Evolutionary conservation across 2,113 vertebrate genomes (phyloP).

Genomic region (Arenaria interpres): DNA sequence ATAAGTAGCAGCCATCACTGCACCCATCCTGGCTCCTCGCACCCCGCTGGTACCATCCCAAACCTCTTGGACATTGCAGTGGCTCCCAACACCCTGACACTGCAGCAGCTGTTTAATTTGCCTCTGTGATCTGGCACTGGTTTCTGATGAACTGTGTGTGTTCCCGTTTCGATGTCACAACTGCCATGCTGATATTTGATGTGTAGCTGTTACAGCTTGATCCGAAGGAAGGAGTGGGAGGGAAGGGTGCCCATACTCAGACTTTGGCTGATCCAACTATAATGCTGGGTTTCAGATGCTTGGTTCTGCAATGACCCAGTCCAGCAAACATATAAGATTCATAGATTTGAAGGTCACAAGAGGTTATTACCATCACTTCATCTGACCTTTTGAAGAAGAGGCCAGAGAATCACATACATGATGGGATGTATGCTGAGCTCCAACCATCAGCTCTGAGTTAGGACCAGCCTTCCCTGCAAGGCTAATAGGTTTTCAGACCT

Average conservation of each 20-base stretch:
- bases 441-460: background rate
- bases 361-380: background rate
- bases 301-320: background rate
- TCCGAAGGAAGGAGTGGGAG: background rate
- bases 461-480: background rate
- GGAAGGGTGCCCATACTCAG: background rate
- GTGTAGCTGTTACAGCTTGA: background rate
- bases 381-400: background rate
- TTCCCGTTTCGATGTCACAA: background rate
- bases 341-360: background rate
- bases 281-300: background rate
- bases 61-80: background rate
- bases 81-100: background rate
- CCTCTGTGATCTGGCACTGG: background rate
- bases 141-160: background rate
- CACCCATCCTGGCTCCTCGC: background rate
- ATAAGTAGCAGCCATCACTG: background rate
- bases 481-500: background rate
- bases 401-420: background rate
- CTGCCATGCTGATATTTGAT: background rate
- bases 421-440: background rate
- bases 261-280: background rate
- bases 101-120: background rate
- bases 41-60: background rate
- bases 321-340: background rate